phyloP scores from a whole-genome alignment of 2,113 vertebrate genomes.

The Irena cyanogastra region DNA sequence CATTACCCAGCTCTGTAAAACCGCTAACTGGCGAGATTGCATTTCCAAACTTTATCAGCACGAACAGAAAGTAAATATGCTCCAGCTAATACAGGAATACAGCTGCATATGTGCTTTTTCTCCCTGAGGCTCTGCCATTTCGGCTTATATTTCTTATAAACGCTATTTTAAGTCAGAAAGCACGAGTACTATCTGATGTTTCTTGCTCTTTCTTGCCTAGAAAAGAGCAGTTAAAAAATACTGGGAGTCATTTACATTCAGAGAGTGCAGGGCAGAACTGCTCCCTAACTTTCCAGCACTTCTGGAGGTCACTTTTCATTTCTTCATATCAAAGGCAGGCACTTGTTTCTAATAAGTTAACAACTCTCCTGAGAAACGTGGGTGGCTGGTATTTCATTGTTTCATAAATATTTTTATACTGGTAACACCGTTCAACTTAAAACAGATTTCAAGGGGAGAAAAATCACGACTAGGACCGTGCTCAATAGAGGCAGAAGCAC shows the following conservation, averaged over 20 bases:
- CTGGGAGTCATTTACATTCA: constrained; percentile 45
- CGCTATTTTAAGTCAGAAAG: not conserved
- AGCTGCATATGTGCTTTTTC: not conserved
- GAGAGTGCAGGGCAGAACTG: constrained; percentile 40
- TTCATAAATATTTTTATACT: constrained; percentile 76
- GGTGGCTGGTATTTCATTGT: constrained; percentile 75
- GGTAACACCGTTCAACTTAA: constrained; percentile 66
- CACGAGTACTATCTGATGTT: not conserved
- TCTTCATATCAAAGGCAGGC: constrained; percentile 71
- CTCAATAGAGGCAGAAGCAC: not conserved
- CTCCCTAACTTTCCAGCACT: constrained; percentile 71
- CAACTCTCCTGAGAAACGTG: constrained; percentile 74
- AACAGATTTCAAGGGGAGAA: constrained; percentile 52
- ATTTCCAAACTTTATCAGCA: constrained; percentile 16
- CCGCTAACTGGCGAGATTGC: not conserved
- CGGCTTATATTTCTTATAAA: not conserved
- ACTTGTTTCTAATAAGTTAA: constrained; percentile 76
- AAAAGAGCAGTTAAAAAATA: not conserved
- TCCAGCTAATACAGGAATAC: not conserved
- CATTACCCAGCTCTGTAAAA: not conserved
- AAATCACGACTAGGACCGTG: constrained; percentile 17
- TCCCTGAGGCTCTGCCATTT: constrained; percentile 25
- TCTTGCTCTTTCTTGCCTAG: constrained; percentile 27
- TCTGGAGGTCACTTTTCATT: constrained; percentile 71
- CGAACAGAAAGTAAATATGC: not conserved